Evolutionary conservation across 2,888 invertebrate genomes (phyloP).

Genomic region (Drosophila nr. medialis): DNA sequence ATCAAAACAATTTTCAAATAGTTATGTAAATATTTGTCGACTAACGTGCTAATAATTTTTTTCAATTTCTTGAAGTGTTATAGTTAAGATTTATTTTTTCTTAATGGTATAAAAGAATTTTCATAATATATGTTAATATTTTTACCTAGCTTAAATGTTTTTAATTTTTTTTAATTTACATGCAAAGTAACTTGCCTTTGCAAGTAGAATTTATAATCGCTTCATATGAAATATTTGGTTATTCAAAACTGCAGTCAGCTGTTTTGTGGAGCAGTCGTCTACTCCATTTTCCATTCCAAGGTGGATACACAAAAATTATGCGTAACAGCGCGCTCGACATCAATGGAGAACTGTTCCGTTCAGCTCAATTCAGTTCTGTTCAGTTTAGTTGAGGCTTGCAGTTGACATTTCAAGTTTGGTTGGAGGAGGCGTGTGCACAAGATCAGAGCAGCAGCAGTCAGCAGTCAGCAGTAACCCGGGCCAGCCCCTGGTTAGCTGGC

Average conservation of each 20-base stretch:
- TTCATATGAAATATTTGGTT: not conserved
- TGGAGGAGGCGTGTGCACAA: constrained; percentile 40
- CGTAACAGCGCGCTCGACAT: constrained; percentile 55
- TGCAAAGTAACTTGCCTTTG: not conserved
- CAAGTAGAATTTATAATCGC: not conserved
- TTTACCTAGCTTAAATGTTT: not conserved
- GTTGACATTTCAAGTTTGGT: constrained; percentile 46
- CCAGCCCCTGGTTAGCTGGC: constrained; percentile 23
- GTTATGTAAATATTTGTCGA: not conserved
- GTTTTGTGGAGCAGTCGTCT: not conserved
- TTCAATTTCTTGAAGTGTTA: too few relatives aligned
- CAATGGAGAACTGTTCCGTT: constrained; percentile 17
- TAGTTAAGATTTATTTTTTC: not conserved
- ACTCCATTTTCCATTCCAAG: not conserved
- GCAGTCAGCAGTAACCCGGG: not conserved
- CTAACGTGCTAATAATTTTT: not conserved
- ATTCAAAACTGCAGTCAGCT: not conserved
- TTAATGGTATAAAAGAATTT: not conserved
- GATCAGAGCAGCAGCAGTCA: constrained; percentile 4
- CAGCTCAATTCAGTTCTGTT: not conserved
- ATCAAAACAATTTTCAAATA: not conserved
- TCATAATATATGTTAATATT: not conserved
- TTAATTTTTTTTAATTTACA: not conserved
- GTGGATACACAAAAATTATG: constrained; percentile 53
- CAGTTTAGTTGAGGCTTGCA: constrained; percentile 5